Evolutionary conservation across 2,113 vertebrate species (phyloP).

Genomic region (Melanerpes formicivorus): DNA sequence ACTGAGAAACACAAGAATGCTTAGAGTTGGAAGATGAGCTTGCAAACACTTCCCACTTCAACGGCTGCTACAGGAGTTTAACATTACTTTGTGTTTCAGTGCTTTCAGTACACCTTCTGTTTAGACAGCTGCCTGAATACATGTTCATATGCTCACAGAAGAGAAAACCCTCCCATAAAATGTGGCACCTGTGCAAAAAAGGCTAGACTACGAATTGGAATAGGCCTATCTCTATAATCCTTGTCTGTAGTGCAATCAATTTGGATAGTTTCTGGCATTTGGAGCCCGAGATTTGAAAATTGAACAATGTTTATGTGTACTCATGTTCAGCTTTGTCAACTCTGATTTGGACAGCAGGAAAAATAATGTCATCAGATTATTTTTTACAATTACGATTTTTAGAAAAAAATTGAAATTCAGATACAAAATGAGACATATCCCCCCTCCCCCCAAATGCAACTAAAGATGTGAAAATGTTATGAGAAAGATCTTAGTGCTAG

Average conservation of each 20-base stretch:
- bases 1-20: neutral
- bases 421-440: neutral
- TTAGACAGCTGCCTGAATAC: neutral
- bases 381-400: neutral
- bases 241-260: neutral
- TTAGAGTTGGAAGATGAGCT: neutral
- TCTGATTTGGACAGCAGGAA: neutral
- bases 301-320: neutral
- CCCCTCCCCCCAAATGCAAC: no score
- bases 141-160: neutral
- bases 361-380: neutral
- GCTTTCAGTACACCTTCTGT: neutral
- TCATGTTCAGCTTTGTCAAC: neutral
- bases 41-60: slow-evolving; percentile 2
- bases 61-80: neutral
- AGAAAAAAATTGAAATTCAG: neutral
- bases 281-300: neutral
- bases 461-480: neutral
- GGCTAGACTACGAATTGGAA: neutral
- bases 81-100: neutral
- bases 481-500: neutral
- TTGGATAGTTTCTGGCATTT: neutral
- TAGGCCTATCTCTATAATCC: neutral
- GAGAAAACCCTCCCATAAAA: neutral
- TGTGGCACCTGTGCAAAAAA: neutral